A percentile compares a stretch with the other conserved stretches of the same genome.
Conservation (phyloP, 2,113 vertebrate species). For the Nestor notabilis region DNA sequence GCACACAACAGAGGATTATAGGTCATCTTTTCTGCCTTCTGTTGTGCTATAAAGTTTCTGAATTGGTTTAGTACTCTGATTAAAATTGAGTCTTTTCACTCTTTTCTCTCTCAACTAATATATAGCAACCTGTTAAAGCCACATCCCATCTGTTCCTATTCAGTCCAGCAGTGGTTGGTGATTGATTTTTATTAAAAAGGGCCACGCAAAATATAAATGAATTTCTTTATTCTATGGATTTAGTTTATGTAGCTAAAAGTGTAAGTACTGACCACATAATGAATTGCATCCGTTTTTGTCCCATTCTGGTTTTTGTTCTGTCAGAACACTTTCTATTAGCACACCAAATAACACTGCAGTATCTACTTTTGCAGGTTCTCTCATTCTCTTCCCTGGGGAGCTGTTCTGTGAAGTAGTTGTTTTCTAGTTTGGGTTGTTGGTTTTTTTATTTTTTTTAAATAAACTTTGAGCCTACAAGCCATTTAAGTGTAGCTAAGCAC, state of each 20-base stretch:
- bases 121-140: not conserved
- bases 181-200: constrained; percentile 36
- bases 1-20: not conserved
- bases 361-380: not conserved
- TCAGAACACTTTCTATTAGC: not conserved
- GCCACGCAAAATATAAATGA: constrained; percentile 16
- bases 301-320: not conserved
- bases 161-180: not conserved
- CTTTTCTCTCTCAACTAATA: constrained; percentile 6
- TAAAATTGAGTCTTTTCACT: constrained; percentile 49
- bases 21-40: constrained; percentile 24
- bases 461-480: not conserved
- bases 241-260: not conserved
- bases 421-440: not conserved
- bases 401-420: not conserved
- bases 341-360: not conserved
- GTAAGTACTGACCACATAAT: not conserved
- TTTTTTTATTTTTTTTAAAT: not conserved
- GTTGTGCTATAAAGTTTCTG: constrained; percentile 21
- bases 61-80: constrained; percentile 39
- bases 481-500: not conserved
- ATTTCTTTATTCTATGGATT: not conserved
- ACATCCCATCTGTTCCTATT: constrained; percentile 36
- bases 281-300: not conserved
- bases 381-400: not conserved